phyloP scores from a whole-genome alignment of 2,888 invertebrate genomes.

The Mythimna pallens region DNA sequence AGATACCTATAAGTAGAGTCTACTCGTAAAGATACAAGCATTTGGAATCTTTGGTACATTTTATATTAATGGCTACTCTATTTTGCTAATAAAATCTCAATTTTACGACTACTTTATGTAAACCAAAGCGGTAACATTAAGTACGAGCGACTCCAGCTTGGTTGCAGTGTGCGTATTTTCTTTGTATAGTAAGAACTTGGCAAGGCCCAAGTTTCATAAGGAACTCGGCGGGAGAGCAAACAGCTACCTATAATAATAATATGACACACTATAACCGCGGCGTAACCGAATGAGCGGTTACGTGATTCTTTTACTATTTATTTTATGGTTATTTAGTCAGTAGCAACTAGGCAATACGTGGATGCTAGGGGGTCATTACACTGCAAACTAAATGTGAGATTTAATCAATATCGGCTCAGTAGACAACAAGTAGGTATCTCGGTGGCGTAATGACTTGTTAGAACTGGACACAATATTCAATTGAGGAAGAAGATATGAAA shows the following conservation, averaged over 20 bases:
- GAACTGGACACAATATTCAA: conserved; percentile 59
- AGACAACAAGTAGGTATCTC: conserved; percentile 34
- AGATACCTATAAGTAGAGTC: conserved; percentile 12
- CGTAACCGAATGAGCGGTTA: conserved; percentile 54
- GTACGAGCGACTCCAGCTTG: conserved; percentile 16
- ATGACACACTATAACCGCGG: conserved; percentile 49
- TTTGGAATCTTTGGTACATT: conserved; percentile 30
- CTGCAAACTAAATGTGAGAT: conserved; percentile 49
- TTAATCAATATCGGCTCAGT: conserved; percentile 47
- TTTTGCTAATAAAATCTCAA: conserved; percentile 53
- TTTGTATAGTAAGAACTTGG: conserved; percentile 19
- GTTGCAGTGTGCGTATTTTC: conserved; percentile 19
- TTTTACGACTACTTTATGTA: conserved; percentile 50
- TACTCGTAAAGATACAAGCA: conserved; percentile 34
- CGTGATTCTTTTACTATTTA: conserved; percentile 51
- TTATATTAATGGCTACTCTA: conserved; percentile 42
- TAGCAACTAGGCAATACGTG: conserved; percentile 27
- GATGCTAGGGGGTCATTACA: conserved; percentile 42
- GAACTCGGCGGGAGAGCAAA: conserved; percentile 75
- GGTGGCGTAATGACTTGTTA: conserved; percentile 54
- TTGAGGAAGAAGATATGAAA: conserved; percentile 64
- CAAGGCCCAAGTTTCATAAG: conserved; percentile 52
- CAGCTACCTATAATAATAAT: conserved; percentile 74
- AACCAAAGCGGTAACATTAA: conserved; percentile 36
- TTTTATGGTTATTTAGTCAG: conserved; percentile 30